Base-by-base conservation (phyloP, 2,888 invertebrate species). In the Gryllus longicercus region DNA sequence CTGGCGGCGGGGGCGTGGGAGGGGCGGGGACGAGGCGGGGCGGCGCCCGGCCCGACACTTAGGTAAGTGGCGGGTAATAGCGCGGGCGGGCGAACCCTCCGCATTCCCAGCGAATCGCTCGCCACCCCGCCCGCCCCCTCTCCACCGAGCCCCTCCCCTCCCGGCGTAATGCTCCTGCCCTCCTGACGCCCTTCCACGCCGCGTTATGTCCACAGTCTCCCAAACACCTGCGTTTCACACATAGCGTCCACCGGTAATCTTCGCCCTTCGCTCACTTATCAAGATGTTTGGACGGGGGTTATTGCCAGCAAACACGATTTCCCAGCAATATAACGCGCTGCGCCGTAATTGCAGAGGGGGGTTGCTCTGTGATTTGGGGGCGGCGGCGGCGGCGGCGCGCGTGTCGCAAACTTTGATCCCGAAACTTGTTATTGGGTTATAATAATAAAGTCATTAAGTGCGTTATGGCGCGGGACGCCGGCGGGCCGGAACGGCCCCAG, bases 211-310 rank as follows among this genome's bases (percentile, higher is more conserved):
- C 63, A 63, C 63, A 63, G n/a, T 63, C 63, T 63, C 63, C 14
- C 63, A 63, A 63, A 63, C 63, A 63, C 63, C 63, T 63, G 63
- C 63, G 63, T 11, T 63, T 63, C 63, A 63, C 63, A 63, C 63
- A 63, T 63, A 14, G 63, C 63, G 63, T 8, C 63, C 63, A 63
- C 63, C 63, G 63, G 63, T 63, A 63, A 63, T 63, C 63, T 63
- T 63, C 63, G 63, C 63, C 63, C 63, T 63, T n/a, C 63, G n/a
- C 63, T 63, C 63, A 63, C 63, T 63, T 63, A 63, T 63, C 63
- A 63, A 63, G 63, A 63, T 63, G 63, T 63, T 63, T 63, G 63
- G 63, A 63, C 63, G 63, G 63, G 16, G 63, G 63, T 63, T 63
- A 63, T 63, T 63, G 63, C 63, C 63, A 63, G 14, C 63, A 63